Evolutionary conservation across 2,888 invertebrate genomes (phyloP), one percentile per base, ranked within the genome.

Genomic region (Lithophane ornitopus): DNA sequence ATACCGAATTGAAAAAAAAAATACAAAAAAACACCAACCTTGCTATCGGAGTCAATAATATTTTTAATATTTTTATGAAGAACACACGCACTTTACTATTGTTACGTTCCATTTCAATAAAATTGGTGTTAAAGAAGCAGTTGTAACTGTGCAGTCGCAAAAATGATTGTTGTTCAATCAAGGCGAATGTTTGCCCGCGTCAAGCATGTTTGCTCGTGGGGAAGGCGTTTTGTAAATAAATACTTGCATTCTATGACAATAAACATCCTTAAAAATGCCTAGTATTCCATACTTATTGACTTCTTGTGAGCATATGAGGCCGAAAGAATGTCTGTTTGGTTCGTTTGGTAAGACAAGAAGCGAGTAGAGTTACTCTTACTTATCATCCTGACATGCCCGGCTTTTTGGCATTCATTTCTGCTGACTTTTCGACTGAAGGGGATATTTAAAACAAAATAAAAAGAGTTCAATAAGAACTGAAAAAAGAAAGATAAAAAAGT

Each of bases 21-120:
- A 2, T n/a, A n/a, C n/a, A 59, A 44, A 44, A 22, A 28, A 28
- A 14, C n/a, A 78, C 87, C 34, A 87, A 94, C 93, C 92, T 92
- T 88, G 88, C 56, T 52, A 89, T 71, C 3, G 90, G 89, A 74
- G 76, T 71, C n/a, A 89, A 59, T 41, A 90, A 81, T 85, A 88
- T 89, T 89, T 88, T 90, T 62, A 89, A 79, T 67, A 89, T 70
- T 74, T 88, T 89, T 52, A 84, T 74, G 71, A 83, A 85, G 76
- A 89, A 81, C 83, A 85, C 67, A 85, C 74, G 58, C 76, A 63
- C 49, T 68, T 65, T 78, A 58, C 65, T 74, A 72, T 52, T 54
- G 1, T 69, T 73, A 56, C 70, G 76, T 28, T 88, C 78, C 86
- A 86, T 83, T 62, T 61, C 63, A 74, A 52, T 67, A 61, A 65